Evolutionary conservation across 2,888 invertebrate genomes (phyloP).

Genomic region (Tortrix viridana): DNA sequence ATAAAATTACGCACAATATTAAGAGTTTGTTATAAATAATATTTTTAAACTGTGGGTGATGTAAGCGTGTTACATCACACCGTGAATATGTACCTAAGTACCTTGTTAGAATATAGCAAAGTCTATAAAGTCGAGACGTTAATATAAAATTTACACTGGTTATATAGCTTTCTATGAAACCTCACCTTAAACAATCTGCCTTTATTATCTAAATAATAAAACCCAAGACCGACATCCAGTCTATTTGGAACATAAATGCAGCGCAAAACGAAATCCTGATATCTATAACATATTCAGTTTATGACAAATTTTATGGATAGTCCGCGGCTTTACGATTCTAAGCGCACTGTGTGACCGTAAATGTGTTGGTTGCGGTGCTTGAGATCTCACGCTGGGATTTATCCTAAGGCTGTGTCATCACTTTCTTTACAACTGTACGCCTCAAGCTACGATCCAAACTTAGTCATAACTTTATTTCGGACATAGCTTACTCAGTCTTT

Average conservation of each 20-base stretch:
- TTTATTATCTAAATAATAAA: slow-evolving; percentile 37
- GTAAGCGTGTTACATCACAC: too few relatives aligned
- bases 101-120: too few relatives aligned
- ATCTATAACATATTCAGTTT: slow-evolving; percentile 58
- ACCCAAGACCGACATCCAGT: slow-evolving; percentile 38
- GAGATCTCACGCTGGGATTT: slow-evolving; percentile 41
- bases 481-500: background rate
- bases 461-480: slow-evolving; percentile 7
- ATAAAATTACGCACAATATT: too few relatives aligned
- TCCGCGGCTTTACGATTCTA: slow-evolving; percentile 56
- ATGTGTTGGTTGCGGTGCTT: slow-evolving; percentile 51
- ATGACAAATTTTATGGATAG: slow-evolving; percentile 57
- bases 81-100: too few relatives aligned
- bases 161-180: background rate
- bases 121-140: too few relatives aligned
- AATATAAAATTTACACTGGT: background rate
- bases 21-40: too few relatives aligned
- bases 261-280: slow-evolving; percentile 49
- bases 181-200: background rate
- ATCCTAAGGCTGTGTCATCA: slow-evolving; percentile 42
- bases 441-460: slow-evolving; percentile 25
- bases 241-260: slow-evolving; percentile 51
- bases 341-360: slow-evolving; percentile 54
- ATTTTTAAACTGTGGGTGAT: too few relatives aligned
- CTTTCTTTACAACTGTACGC: slow-evolving; percentile 37